Base-by-base conservation (phyloP, 2,113 vertebrate genomes). In the Pleuronectes platessa region DNA sequence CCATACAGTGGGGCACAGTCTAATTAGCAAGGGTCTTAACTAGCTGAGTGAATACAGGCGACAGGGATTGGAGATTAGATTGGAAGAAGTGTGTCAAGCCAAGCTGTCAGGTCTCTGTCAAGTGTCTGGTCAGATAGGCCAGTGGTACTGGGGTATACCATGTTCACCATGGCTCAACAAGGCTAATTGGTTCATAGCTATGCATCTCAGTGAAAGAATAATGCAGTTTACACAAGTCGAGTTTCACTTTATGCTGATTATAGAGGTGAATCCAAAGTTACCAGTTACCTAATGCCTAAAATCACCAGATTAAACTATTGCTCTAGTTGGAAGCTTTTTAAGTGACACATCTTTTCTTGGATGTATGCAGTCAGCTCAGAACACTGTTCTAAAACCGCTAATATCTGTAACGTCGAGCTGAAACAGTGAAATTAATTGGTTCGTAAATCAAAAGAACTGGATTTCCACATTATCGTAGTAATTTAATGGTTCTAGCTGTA, bases 61-160 rank as follows among this genome's bases (percentile, higher is more conserved):
- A 82, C 74, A 71, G 31, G 82, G 85, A 88, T 90, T 90, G 68
- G 71, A 88, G 89, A 91, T 90, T 85, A 88, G 91, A 91, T 90
- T 84, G 86, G 80, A 88, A 90, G 83, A 88, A 90, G 84, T 88
- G 86, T 90, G 87, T 88, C 85, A 88, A 85, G 77, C 69, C 88
- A 88, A 82, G 86, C 84, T 91, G 87, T 84, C 81, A 82, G 77
- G 78, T 58, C 68, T 86, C 76, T 87, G 85, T 92, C 80, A 81
- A 85, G 66, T 78, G 76, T 76, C 35, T 85, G 77, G 88, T 87
- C 64, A 81, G 61, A 70, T n/a, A 53, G 78, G 49, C 68, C 47
- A 78, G 42, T 60, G 61, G 65, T 63, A 54, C 58, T 74, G 53
- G 40, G 56, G 54, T 45, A n/a, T 40, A 42, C 21, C 24, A 6